phyloP scores from a whole-genome alignment of 2,888 invertebrate species.

The Belgica antarctica region DNA sequence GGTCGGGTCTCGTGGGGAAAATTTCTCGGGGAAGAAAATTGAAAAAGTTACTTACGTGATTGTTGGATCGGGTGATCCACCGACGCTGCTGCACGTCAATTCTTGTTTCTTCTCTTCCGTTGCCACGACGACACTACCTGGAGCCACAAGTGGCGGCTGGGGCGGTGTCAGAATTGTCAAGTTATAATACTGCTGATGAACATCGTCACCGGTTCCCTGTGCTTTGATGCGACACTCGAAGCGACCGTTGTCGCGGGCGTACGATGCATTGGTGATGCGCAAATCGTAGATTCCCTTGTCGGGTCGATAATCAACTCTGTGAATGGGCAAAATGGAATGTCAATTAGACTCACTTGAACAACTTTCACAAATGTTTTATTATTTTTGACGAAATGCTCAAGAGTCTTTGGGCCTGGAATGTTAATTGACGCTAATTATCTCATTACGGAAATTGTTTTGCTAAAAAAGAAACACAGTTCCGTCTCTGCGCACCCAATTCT shows the following conservation, averaged over 20 bases:
- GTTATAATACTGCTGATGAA: constrained; percentile 79
- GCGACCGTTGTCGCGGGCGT: constrained; percentile 85
- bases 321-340: too few species aligned
- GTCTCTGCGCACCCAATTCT: not conserved
- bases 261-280: constrained; percentile 82
- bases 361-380: not conserved
- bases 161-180: constrained; percentile 85
- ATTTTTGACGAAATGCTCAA: not conserved
- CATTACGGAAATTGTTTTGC: not conserved
- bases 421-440: too few species aligned
- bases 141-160: constrained; percentile 73
- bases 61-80: constrained; percentile 86
- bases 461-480: too few species aligned
- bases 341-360: not conserved
- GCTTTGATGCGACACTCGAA: constrained; percentile 88
- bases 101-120: constrained; percentile 78
- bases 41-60: constrained; percentile 61
- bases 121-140: constrained; percentile 72
- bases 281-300: constrained; percentile 83
- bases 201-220: constrained; percentile 75
- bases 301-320: constrained; percentile 74
- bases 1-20: constrained; percentile 24
- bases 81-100: constrained; percentile 76
- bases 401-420: too few species aligned
- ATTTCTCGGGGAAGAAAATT: not conserved